These are phyloP conservation scores for Drymodes brunneopygia DNA, from an alignment of 2,113 vertebrate species.

Conservation along the genomic window DNA sequence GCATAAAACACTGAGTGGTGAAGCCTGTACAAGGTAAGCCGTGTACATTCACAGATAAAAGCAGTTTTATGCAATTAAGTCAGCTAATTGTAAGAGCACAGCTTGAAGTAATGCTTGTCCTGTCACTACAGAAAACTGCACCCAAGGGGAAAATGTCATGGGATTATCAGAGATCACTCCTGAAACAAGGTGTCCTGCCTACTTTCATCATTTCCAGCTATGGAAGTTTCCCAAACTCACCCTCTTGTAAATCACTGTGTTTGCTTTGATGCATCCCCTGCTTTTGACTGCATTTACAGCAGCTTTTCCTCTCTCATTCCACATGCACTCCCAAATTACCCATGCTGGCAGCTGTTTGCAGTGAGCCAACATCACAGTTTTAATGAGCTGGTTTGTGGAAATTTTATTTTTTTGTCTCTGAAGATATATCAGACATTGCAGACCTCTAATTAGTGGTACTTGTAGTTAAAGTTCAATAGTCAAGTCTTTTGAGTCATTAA, in stretches of 20 bases:
- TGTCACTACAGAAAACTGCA: not conserved
- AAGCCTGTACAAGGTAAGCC: not conserved
- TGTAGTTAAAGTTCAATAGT: not conserved
- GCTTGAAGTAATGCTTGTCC: not conserved
- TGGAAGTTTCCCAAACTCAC: not conserved
- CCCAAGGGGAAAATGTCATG: not conserved
- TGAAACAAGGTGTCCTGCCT: not conserved
- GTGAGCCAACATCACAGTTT: not conserved
- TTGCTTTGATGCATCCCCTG: not conserved
- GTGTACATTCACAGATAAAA: not conserved
- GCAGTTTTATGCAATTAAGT: not conserved
- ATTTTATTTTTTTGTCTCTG: not conserved
- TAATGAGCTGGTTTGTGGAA: not conserved
- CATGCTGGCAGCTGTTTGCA: not conserved
- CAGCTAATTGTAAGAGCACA: not conserved
- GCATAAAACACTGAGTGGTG: not conserved
- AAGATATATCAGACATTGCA: not conserved
- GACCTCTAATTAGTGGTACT: slow-evolving; percentile 13
- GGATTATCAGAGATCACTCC: not conserved
- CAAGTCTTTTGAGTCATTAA: slow-evolving; percentile 2
- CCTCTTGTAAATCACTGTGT: not conserved
- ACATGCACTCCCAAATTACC: not conserved
- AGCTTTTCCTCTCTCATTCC: not conserved
- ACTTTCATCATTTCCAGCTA: not conserved
- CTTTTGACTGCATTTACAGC: not conserved